Percentiles rank a stretch among this genome's conserved stretches.
Evolutionary conservation across 92 coral and sea anemone genomes (phyloP).

Genomic region (Parazoanthus swiftii): DNA sequence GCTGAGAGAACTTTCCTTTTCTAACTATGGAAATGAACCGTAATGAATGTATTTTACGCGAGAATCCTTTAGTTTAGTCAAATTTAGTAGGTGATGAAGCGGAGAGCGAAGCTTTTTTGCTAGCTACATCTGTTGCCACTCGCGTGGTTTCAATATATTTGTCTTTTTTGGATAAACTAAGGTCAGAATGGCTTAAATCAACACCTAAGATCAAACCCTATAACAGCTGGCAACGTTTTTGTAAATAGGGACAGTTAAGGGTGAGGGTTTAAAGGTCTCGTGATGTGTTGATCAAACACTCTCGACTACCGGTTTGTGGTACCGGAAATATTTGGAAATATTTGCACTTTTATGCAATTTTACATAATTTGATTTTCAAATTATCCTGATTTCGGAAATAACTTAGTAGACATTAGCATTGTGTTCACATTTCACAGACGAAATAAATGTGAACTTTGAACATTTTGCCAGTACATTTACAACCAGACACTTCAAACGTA

Average conservation of each 20-base stretch:
- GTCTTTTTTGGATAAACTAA: background rate
- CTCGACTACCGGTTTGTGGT: background rate
- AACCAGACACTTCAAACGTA: background rate
- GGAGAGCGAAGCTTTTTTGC: background rate
- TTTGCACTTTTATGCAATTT: background rate
- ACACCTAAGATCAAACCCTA: conserved; percentile 3
- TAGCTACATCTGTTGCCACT: background rate
- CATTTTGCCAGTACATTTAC: background rate
- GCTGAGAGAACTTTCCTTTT: background rate
- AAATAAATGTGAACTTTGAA: conserved; percentile 13
- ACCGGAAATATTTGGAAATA: conserved; percentile 30
- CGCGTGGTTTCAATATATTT: background rate
- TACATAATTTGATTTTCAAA: conserved; percentile 21
- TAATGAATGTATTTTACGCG: background rate
- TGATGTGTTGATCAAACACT: background rate
- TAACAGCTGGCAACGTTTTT: background rate
- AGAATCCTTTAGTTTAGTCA: background rate
- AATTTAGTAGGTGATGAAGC: background rate
- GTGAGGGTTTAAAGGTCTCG: background rate
- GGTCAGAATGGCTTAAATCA: background rate
- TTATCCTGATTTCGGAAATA: conserved; percentile 12
- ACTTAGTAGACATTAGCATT: background rate
- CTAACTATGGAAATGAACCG: background rate
- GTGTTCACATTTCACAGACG: background rate
- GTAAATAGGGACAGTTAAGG: conserved; percentile 14